Evolutionary conservation across 2,888 invertebrate species (phyloP), one percentile per base, ranked within the genome.

Genomic region (Ernsta delagoae): DNA sequence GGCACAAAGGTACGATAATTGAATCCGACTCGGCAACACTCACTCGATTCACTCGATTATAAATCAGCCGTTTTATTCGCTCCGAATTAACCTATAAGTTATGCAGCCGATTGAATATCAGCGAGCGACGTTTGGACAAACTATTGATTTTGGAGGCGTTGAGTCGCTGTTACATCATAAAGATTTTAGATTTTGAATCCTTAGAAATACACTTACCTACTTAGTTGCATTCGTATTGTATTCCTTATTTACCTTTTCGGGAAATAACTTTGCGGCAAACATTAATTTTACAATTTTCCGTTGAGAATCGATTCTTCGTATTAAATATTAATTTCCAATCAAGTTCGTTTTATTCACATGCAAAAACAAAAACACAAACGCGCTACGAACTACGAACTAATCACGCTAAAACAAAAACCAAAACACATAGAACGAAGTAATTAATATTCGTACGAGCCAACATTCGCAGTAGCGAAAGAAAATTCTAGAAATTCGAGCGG

Each of bases 51-150:
- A 69, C 68, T 69, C 77, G 76, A 79, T 80, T 80, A 79, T 77
- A 75, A 73, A 77, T 75, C 76, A 71, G 76, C 73, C 75, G 73
- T 73, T 76, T 76, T 77, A 79, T 83, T 79, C 76, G 71, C 71
- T 67, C 70, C 72, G 72, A 82, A 83, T 84, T 81, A 83, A 81
- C 76, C 83, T 82, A 81, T 85, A 86, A 84, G 79, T 83, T 84
- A 85, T 85, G 61, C 68, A 62, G 39, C 39, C 39, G 39, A 39
- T 39, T 39, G 39, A 7, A 66, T 66, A 66, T 60, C 61, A 7
- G 39, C 39, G 5, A 45, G 59, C 56, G 39, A 3, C 57, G 59
- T 50, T 56, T 45, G 60, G 67, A 31, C 48, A 78, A 62, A 67
- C 54, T 59, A 54, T n/a, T 5, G 3, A 3, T 8, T 70, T 65